These are phyloP conservation scores for Sebastes aleutianus DNA, from an alignment of 2,797 vertebrate species.

Conservation along the genomic window DNA sequence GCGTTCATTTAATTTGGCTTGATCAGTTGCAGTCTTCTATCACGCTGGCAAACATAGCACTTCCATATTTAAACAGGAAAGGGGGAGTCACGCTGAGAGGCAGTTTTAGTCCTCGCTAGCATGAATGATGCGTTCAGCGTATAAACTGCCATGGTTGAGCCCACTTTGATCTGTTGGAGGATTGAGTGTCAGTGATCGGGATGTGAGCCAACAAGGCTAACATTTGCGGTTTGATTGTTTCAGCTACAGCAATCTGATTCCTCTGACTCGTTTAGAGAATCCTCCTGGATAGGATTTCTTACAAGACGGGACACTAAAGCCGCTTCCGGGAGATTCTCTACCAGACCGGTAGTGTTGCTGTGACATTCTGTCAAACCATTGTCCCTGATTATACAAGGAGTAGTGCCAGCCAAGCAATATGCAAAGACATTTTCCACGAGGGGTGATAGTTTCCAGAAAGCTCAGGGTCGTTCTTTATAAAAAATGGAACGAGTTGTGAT, in stretches of 20 bases:
- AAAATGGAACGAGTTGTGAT: constrained; percentile 30
- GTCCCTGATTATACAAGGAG: constrained; percentile 50
- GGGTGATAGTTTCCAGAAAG: constrained; percentile 52
- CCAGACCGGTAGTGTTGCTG: constrained; percentile 51
- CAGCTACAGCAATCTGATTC: constrained; percentile 58
- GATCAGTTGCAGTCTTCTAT: constrained; percentile 14
- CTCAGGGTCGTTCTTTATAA: not conserved
- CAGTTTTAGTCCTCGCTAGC: constrained; percentile 5
- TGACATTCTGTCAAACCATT: constrained; percentile 60
- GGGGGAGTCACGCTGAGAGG: constrained; percentile 15
- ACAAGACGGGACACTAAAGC: constrained; percentile 50
- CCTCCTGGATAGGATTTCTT: constrained; percentile 56
- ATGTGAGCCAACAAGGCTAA: constrained; percentile 50
- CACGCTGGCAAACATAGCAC: constrained; percentile 13
- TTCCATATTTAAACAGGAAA: constrained; percentile 34
- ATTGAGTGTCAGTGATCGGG: constrained; percentile 43
- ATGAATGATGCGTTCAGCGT: constrained; percentile 48
- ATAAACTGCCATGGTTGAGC: constrained; percentile 32
- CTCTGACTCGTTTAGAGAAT: constrained; percentile 45
- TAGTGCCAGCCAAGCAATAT: constrained; percentile 37
- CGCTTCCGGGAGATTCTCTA: constrained; percentile 52
- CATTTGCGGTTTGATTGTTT: constrained; percentile 66
- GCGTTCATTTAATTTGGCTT: constrained; percentile 16
- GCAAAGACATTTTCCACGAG: constrained; percentile 27
- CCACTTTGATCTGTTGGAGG: constrained; percentile 44